Evolutionary conservation across 2,113 vertebrate genomes (phyloP).

Genomic region (Rostratula benghalensis): DNA sequence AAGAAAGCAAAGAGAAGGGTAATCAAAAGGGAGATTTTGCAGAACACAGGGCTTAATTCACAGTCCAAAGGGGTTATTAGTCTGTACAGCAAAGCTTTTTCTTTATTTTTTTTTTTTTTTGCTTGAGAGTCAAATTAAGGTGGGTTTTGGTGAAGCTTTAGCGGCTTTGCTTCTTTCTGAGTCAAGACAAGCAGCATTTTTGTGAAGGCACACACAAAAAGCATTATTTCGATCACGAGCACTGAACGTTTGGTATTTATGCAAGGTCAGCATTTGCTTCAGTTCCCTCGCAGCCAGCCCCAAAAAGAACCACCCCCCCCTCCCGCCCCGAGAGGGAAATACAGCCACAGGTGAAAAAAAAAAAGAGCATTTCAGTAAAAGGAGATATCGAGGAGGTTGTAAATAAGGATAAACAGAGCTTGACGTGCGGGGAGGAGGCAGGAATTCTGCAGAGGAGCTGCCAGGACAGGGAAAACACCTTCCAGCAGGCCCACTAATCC

Average conservation of each 20-base stretch:
- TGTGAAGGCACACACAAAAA: neutral
- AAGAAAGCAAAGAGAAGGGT: conserved; percentile 54
- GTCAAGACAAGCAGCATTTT: neutral
- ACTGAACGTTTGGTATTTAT: neutral
- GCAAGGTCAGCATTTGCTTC: neutral
- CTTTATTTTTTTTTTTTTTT: neutral
- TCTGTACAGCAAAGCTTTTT: neutral
- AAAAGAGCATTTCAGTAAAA: neutral
- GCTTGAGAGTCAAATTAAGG: neutral
- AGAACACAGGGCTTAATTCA: conserved; percentile 31
- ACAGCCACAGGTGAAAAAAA: neutral
- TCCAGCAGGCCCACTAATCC: neutral
- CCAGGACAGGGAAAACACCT: neutral
- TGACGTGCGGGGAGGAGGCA: rapidly evolving
- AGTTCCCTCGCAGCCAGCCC: neutral
- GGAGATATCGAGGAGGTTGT: neutral
- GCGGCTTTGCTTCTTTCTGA: neutral
- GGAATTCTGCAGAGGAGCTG: neutral
- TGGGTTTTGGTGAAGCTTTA: neutral
- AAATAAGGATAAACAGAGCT: neutral
- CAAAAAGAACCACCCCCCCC: neutral
- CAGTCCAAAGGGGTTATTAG: neutral
- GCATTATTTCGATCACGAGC: neutral
- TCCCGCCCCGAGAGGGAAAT: neutral
- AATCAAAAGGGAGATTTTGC: conserved; percentile 63